Base-by-base conservation (phyloP, 2,888 invertebrate species). In the Cataglyphis rosenhaueri region DNA sequence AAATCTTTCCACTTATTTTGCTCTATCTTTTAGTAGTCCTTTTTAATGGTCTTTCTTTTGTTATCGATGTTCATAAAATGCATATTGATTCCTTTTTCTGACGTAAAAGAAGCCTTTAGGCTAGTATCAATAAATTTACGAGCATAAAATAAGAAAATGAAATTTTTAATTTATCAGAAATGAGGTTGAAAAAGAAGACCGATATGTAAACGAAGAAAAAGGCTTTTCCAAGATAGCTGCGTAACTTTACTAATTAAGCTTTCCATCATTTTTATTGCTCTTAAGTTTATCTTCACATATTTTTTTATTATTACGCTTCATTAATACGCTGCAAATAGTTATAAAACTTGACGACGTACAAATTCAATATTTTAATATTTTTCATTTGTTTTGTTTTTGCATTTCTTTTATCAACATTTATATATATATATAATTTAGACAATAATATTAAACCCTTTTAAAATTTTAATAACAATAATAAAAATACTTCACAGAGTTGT, bases 121-220 rank as follows among this genome's bases (percentile, higher is more conserved):
- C 4, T 68, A 10, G 4, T 5, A 41, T 3, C 10, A 55, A 4
- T 48, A 35, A 25, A 41, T n/a, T 76, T 76, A 68, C 3, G 15
- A 68, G 41, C 0, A 5, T 55, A 41, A 76, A 76, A 76, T 3
- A 76, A 68, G n/a, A 29, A 75, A 29, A 29, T 55, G 10, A n/a
- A 55, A 76, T 70, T 76, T 76, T 41, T 57, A 25, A 1, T 10
- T 25, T 62, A 4, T 10, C 2, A 41, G 18, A 21, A 18, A 21
- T 32, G 3, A 6, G 6, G 0, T 18, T 41, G 64, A 18, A 35
- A 64, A 62, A 44, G n/a, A 57, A 61, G 44, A 74, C 3, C 8
- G 21, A 5, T 74, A 32, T 32, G 15, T 48, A 64, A 64, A 52
- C 6, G 48, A 52, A 52, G 21, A 62, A 48, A 21, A 29, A 9